Evolutionary conservation across 2,113 vertebrate species (phyloP), one percentile per base, ranked within the genome.

Genomic region (Barnardius zonarius): DNA sequence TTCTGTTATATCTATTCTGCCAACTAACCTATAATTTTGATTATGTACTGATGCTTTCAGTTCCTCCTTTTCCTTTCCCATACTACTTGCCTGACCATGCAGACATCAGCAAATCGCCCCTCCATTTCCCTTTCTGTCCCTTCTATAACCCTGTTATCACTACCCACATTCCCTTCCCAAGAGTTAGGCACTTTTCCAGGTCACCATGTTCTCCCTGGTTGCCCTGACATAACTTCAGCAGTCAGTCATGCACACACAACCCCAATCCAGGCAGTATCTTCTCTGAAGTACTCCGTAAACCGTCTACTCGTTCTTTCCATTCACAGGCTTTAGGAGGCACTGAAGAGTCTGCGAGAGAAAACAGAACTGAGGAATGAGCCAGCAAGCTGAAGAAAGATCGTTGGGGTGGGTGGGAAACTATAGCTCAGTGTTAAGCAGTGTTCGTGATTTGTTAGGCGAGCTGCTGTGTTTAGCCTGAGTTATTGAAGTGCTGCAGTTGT

Each of bases 111-210:
- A 93, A 64, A 84, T 51, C 0, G 7, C 70, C 25, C 52, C 52
- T 75, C 35, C 17, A 2, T 86, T 92, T 97, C 69, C 88, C 55
- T 75, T 91, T 93, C 77, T 89, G 69, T 91, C 88, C 77, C 52
- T 68, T 64, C 35, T 78, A 48, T 86, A 95, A 93, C 89, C 94
- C 64, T 96, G 80, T 89, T 95, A 93, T 97, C 92, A 82, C 39
- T 94, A 88, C 73, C 89, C 94, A 61, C 86, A 64, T 86, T 92
- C 91, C 51, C 86, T 94, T 92, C 69, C 80, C 25, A 2, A 86
- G 83, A 73, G 46, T 88, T 92, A 92, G 94, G 95, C 88, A 75
- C 86, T 95, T 84, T 75, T 93, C 92, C 86, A 95, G 94, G 83
- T 96, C 94, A 95, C 69, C 69, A 68, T n/a, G 86, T 91, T 92